These are phyloP conservation scores for Phylloscopus trochilus DNA, from an alignment of 2,113 vertebrate genomes.

Conservation along the genomic window DNA sequence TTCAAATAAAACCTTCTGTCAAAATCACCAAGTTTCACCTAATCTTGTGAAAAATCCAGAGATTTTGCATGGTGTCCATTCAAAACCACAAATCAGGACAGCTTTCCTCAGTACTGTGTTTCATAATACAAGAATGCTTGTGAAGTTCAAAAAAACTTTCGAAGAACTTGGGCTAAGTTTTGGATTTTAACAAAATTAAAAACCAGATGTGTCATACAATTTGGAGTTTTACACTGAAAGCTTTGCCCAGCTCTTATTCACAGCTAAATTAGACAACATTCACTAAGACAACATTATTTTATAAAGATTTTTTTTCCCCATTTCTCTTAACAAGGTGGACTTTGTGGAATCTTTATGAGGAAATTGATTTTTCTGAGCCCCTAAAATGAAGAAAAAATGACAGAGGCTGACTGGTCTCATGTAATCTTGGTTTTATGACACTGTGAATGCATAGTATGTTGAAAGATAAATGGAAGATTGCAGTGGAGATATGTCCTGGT, in stretches of 20 bases:
- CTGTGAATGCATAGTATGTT: neutral
- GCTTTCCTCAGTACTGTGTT: neutral
- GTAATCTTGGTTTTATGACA: neutral
- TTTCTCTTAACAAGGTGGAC: neutral
- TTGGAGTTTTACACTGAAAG: neutral
- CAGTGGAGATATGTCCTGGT: neutral
- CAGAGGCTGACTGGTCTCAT: neutral
- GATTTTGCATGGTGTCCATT: neutral
- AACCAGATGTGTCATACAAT: neutral
- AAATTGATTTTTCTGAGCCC: neutral
- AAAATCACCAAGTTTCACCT: constrained; percentile 8
- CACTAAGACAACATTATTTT: neutral
- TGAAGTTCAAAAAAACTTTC: constrained; percentile 44
- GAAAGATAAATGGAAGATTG: neutral
- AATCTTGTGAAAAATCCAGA: neutral
- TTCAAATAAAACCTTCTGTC: neutral
- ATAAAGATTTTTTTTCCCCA: neutral
- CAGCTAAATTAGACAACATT: neutral
- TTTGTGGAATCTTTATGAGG: neutral
- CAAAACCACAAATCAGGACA: constrained; percentile 26
- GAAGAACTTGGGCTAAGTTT: constrained; percentile 22
- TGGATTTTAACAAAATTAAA: constrained; percentile 32
- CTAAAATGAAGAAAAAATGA: neutral
- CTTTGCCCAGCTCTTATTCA: neutral
- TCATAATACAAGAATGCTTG: constrained; percentile 21